Percentiles rank a stretch among this genome's conserved stretches.
Evolutionary conservation across 1,140 invertebrate genomes (phyloP).

Genomic region (Leptopilina boulardi): DNA sequence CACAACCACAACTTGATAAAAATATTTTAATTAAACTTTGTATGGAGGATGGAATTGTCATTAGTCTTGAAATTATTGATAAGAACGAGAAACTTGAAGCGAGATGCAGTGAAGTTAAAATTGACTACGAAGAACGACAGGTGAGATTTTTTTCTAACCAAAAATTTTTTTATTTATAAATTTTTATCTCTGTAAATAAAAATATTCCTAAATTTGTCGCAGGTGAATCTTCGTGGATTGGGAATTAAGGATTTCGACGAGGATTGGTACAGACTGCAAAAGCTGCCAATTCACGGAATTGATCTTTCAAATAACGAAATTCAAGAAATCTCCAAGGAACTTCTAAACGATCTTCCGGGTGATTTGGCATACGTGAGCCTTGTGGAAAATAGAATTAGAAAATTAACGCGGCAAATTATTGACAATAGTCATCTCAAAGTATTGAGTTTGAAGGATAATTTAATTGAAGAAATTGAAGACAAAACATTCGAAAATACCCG

Average conservation of each 20-base stretch:
- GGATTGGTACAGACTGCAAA: slow-evolving; percentile 59
- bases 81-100: slow-evolving; percentile 38
- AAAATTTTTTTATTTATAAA: not conserved
- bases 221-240: slow-evolving; percentile 45
- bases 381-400: slow-evolving; percentile 42
- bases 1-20: slow-evolving; percentile 37
- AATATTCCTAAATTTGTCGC: not conserved
- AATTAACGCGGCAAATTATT: slow-evolving; percentile 48
- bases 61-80: slow-evolving; percentile 44
- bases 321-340: slow-evolving; percentile 55
- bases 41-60: slow-evolving; percentile 46
- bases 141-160: not conserved
- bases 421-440: slow-evolving; percentile 52
- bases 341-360: slow-evolving; percentile 58
- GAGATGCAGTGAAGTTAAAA: slow-evolving; percentile 42
- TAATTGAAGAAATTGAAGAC: slow-evolving; percentile 55
- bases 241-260: slow-evolving; percentile 55
- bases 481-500: slow-evolving; percentile 52
- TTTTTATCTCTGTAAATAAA: not conserved
- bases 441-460: slow-evolving; percentile 52
- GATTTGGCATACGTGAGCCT: slow-evolving; percentile 52
- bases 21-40: slow-evolving; percentile 50
- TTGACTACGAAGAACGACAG: slow-evolving; percentile 41
- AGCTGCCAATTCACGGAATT: slow-evolving; percentile 42
- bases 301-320: slow-evolving; percentile 59